Percentiles rank a stretch among this genome's conserved stretches.
These are phyloP conservation scores for Heliconius hortense DNA, from an alignment of 2,888 invertebrate genomes.

Conservation along the genomic window DNA sequence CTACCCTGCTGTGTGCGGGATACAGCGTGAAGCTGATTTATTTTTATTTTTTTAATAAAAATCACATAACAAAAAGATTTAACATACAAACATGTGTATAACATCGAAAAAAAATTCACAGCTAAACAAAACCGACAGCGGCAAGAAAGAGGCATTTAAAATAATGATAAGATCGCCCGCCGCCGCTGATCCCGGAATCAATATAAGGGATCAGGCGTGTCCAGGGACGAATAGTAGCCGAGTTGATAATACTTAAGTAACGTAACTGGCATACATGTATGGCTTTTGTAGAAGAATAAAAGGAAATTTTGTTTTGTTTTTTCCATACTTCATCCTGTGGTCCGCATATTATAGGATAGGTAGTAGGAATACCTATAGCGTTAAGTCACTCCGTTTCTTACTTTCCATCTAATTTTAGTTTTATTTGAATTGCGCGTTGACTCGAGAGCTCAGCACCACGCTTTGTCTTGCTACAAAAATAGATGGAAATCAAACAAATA, in stretches of 20 bases:
- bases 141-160: constrained; percentile 61
- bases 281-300: background rate
- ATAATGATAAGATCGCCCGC: constrained; percentile 68
- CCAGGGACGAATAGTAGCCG: constrained; percentile 46
- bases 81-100: constrained; percentile 5
- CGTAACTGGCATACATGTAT: background rate
- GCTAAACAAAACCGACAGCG: constrained; percentile 44
- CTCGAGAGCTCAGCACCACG: too few species aligned
- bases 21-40: background rate
- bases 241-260: constrained; percentile 47
- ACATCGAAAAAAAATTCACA: constrained; percentile 37
- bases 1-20: too few species aligned
- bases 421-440: too few species aligned
- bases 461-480: too few species aligned
- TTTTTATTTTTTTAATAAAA: background rate
- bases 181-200: constrained; percentile 68
- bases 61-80: background rate
- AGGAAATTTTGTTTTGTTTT: background rate
- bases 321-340: too few species aligned
- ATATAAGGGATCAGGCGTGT: constrained; percentile 72
- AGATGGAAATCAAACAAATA: too few species aligned
- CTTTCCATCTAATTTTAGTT: too few species aligned
- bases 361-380: too few species aligned
- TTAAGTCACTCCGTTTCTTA: too few species aligned
- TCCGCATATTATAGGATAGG: too few species aligned